Conservation (phyloP, 2,113 vertebrate genomes). For the Rhinoderma darwinii region DNA sequence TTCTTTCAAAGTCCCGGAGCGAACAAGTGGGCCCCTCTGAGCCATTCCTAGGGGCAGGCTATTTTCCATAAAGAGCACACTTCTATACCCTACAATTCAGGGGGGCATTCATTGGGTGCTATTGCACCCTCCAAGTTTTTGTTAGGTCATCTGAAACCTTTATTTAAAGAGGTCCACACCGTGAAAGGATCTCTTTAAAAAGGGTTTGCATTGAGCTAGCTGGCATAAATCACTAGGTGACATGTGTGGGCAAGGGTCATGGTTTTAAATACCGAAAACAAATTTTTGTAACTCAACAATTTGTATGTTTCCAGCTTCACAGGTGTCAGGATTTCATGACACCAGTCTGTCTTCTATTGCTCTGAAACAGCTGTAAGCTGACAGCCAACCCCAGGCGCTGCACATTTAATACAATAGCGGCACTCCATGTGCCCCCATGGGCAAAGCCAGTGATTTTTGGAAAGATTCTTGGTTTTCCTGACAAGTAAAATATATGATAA, state of each 20-base stretch:
- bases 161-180: no score
- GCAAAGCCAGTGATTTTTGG: neutral
- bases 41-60: no score
- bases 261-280: neutral
- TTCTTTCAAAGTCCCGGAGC: no score
- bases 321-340: neutral
- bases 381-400: neutral
- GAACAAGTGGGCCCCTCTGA: no score
- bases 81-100: no score
- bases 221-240: neutral
- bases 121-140: no score
- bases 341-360: neutral
- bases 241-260: neutral
- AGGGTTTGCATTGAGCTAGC: no score
- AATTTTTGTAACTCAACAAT: neutral
- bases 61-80: no score
- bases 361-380: constrained; percentile 5
- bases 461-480: neutral
- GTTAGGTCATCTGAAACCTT: no score
- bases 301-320: neutral
- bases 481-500: constrained; percentile 56
- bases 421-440: neutral
- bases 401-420: constrained; percentile 3
- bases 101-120: no score
- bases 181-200: no score